Percentiles rank a stretch among this genome's conserved stretches.
phyloP scores from a whole-genome alignment of 2,113 vertebrate species.

The Acanthochromis polyacanthus region DNA sequence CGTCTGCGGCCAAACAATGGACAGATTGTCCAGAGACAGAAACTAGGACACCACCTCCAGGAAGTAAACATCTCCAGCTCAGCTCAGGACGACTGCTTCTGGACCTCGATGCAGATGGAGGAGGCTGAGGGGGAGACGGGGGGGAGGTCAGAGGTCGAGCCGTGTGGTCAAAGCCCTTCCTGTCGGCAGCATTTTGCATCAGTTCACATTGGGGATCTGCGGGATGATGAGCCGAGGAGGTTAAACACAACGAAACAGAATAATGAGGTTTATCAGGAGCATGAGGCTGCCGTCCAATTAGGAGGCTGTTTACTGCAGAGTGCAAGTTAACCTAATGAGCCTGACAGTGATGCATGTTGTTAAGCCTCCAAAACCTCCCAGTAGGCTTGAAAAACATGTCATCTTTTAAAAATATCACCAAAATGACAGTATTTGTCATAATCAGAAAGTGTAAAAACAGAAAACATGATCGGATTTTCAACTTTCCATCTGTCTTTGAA shows the following conservation, averaged over 20 bases:
- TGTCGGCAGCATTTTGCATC: conserved; percentile 64
- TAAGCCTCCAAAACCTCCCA: background rate
- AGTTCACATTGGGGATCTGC: conserved; percentile 31
- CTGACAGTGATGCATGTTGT: conserved; percentile 9
- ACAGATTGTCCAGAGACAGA: conserved; percentile 69
- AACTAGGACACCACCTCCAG: conserved; percentile 73
- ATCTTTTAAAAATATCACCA: no score
- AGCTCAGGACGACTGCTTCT: conserved; percentile 34
- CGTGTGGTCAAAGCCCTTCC: conserved; percentile 62
- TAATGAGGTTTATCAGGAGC: conserved; percentile 41
- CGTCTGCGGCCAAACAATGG: conserved; percentile 67
- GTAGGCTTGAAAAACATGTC: no score
- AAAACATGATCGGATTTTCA: no score
- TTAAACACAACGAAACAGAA: conserved; percentile 37
- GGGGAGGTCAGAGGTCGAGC: conserved; percentile 50
- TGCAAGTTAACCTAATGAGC: conserved; percentile 28
- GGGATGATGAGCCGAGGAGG: conserved; percentile 47
- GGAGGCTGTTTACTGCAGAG: conserved; percentile 24
- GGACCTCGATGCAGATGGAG: conserved; percentile 55
- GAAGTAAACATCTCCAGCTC: conserved; percentile 69
- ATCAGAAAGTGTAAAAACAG: no score
- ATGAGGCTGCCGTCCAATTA: conserved; percentile 52
- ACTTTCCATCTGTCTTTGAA: no score
- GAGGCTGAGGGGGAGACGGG: background rate
- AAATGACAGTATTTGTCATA: no score